Evolutionary conservation across 2,888 invertebrate genomes (phyloP), one percentile per base, ranked within the genome.

Genomic region (Orthonychiurus folsomi): DNA sequence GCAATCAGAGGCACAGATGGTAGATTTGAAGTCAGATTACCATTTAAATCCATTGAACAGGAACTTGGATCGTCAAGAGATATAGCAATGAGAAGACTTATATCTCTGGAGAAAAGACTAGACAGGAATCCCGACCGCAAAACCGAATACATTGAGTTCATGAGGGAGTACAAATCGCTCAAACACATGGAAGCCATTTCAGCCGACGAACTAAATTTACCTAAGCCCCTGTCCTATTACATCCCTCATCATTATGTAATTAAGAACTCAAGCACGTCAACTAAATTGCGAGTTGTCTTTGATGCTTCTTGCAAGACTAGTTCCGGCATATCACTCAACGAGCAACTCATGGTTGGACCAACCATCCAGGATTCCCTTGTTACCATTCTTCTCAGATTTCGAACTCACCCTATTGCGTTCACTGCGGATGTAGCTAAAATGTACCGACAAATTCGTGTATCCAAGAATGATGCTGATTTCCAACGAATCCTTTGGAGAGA

Each of bases 201-300:
- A n/a, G 26, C 15, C 2, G n/a, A 28, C 2, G 65, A 66, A n/a
- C n/a, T n/a, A 47, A 2, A 0, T 2, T 47, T 18, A 47, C 57
- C 2, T 24, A 24, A 12, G 37, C 60, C 3, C 23, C 24, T 18
- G 18, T 15, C 26, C 18, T 62, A 61, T 65, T 75, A 73, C 56
- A 53, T 75, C 37, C 74, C 74, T 5, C 75, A 75, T 64, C 74
- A 74, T 56, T 63, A 66, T 2, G 74, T 76, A 2, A 20, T 73
- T 2, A 69, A 72, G 24, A 65, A 67, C 27, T 58, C 65, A 2
- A 73, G 72, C 47, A 54, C 66, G 0, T 74, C 74, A 0, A 75
- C 73, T 0, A 75, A 75, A 61, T 26, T 74, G 9, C 63, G 75
- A 3, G 71, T 74, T 0, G 75, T 76, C 3, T 76, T 73, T 59